A percentile compares a stretch with the other conserved stretches of the same genome.
phyloP scores from a whole-genome alignment of 2,113 vertebrate genomes.

The Channa argus region DNA sequence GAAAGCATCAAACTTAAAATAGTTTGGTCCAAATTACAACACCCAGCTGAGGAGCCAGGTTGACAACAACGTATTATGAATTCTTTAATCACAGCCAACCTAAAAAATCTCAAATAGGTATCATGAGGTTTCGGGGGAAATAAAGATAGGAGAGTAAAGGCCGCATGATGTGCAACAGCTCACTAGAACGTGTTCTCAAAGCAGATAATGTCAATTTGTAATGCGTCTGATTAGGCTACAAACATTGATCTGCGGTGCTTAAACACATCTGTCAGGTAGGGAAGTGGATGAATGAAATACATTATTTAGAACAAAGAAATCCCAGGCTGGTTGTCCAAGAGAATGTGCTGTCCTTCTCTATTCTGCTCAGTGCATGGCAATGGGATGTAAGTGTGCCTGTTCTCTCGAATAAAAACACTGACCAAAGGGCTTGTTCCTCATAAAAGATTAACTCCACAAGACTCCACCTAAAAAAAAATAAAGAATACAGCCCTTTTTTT shows the following conservation, averaged over 20 bases:
- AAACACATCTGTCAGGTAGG: not conserved
- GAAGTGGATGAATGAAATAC: not conserved
- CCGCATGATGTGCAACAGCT: not conserved
- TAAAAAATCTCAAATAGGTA: constrained; percentile 33
- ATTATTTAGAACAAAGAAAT: not conserved
- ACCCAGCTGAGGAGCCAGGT: constrained; percentile 28
- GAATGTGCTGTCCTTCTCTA: constrained; percentile 3
- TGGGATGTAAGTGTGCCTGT: constrained; percentile 2
- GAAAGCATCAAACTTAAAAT: constrained; percentile 29
- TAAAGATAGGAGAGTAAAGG: not conserved
- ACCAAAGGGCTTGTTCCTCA: constrained; percentile 54
- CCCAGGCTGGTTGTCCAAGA: not conserved
- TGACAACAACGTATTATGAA: constrained; percentile 18
- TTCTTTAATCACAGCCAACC: constrained; percentile 29
- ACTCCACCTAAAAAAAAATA: constrained; percentile 23
- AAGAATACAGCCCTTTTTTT: constrained; percentile 39
- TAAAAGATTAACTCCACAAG: constrained; percentile 60
- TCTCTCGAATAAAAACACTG: constrained; percentile 32
- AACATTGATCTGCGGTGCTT: not conserved
- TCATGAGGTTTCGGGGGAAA: constrained; percentile 10
- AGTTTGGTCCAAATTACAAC: constrained; percentile 33
- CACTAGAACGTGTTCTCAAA: not conserved
- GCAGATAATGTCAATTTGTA: too few species aligned
- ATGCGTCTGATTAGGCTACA: not conserved
- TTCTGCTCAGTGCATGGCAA: constrained; percentile 12